A percentile compares a stretch with the other conserved stretches of the same genome.
Conservation (phyloP, 2,113 vertebrate genomes). For the Sylvietta virens region DNA sequence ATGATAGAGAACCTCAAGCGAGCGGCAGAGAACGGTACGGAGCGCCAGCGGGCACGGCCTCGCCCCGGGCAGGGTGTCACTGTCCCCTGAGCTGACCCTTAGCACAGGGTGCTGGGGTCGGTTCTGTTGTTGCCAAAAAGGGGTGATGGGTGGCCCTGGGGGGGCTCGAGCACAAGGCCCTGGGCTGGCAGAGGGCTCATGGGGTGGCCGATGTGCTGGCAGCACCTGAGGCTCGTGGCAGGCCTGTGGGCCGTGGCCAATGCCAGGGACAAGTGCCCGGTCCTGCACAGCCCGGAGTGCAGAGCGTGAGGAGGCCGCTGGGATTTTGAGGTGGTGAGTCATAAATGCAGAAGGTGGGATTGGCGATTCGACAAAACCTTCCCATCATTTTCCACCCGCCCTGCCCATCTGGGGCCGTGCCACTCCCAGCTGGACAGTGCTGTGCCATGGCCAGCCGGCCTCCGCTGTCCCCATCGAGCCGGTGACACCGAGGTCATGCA, state of each 20-base stretch:
- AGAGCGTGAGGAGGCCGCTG: not conserved
- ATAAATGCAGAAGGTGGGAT: slow-evolving; percentile 6
- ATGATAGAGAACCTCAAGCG: slow-evolving; percentile 98
- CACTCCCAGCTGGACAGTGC: not conserved
- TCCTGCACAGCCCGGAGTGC: accelerated
- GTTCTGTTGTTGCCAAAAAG: accelerated
- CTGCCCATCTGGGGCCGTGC: not conserved
- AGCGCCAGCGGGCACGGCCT: not conserved
- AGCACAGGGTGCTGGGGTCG: accelerated
- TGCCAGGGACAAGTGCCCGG: accelerated
- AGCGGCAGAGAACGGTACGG: slow-evolving; percentile 90
- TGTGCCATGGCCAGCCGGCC: accelerated
- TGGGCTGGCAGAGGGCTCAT: not conserved
- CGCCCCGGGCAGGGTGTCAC: accelerated
- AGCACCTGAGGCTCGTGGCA: accelerated
- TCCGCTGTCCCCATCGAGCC: accelerated
- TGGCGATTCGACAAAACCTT: not conserved
- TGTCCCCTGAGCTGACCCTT: accelerated
- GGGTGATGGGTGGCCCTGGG: not conserved
- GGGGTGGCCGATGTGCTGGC: accelerated
- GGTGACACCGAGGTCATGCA: accelerated
- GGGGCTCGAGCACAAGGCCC: accelerated
- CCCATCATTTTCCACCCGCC: not conserved
- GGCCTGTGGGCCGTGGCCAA: accelerated
- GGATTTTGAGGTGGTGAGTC: slow-evolving; percentile 6